These are phyloP conservation scores for Megamerina dolium DNA, from an alignment of 2,888 invertebrate genomes.

Conservation along the genomic window DNA sequence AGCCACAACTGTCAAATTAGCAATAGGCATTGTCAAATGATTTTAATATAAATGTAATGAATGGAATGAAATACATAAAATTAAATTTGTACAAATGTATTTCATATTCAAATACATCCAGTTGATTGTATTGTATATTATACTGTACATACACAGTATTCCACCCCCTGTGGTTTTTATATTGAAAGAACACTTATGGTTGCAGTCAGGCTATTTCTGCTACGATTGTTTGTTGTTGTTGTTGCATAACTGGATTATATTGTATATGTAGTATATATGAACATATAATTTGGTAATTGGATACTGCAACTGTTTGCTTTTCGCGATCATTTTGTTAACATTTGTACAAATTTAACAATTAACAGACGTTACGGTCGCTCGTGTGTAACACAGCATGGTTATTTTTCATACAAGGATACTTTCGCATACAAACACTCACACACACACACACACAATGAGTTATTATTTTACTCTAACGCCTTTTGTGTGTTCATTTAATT, in stretches of 20 bases:
- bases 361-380: conserved; percentile 22
- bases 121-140: too few relatives aligned
- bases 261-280: neutral
- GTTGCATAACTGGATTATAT: neutral
- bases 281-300: conserved; percentile 21
- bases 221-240: conserved; percentile 9
- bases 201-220: too few relatives aligned
- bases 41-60: neutral
- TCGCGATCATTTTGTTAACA: neutral
- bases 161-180: conserved; percentile 3
- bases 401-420: neutral
- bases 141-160: too few relatives aligned
- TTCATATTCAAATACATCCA: conserved; percentile 12
- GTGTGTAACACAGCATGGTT: conserved; percentile 9
- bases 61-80: neutral
- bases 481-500: neutral
- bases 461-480: neutral
- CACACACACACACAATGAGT: too few relatives aligned
- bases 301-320: conserved; percentile 26
- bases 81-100: neutral
- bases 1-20: conserved; percentile 40
- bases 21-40: conserved; percentile 12
- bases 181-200: conserved; percentile 22
- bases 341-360: conserved; percentile 10
- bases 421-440: too few relatives aligned